Evolutionary conservation across 2,797 vertebrate genomes (phyloP).

Genomic region (Cossypha polioptera): DNA sequence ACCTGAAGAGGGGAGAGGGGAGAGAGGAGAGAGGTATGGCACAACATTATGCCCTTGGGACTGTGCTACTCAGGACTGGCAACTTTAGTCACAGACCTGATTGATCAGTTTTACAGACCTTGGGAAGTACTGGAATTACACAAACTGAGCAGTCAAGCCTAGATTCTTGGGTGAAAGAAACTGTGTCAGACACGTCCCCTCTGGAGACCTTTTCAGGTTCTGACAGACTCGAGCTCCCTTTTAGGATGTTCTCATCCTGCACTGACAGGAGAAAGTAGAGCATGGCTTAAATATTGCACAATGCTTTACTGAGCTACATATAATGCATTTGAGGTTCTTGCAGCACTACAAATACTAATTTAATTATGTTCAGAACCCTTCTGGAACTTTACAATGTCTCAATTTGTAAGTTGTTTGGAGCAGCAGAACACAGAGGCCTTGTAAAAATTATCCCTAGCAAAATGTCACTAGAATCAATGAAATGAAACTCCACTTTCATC

Average conservation of each 20-base stretch:
- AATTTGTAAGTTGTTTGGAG: neutral
- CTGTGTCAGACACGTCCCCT: neutral
- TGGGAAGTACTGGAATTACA: neutral
- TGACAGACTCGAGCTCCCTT: neutral
- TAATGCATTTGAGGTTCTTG: neutral
- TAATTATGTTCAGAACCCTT: neutral
- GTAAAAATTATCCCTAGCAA: neutral
- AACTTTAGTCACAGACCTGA: neutral
- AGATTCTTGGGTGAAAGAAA: neutral
- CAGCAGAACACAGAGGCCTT: neutral
- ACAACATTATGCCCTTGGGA: neutral
- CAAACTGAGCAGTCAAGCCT: neutral
- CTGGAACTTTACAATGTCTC: neutral
- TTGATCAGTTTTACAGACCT: neutral
- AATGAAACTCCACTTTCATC: neutral
- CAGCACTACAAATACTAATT: neutral
- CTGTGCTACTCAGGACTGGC: neutral
- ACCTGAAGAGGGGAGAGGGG: neutral
- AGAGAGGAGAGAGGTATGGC: neutral
- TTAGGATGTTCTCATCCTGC: neutral
- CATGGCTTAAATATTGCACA: neutral
- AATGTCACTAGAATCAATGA: neutral
- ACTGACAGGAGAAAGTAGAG: neutral
- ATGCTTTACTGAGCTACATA: neutral
- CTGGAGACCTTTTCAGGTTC: neutral